Evolutionary conservation across 2,888 invertebrate genomes (phyloP).

Genomic region (Ectobius pallidus): DNA sequence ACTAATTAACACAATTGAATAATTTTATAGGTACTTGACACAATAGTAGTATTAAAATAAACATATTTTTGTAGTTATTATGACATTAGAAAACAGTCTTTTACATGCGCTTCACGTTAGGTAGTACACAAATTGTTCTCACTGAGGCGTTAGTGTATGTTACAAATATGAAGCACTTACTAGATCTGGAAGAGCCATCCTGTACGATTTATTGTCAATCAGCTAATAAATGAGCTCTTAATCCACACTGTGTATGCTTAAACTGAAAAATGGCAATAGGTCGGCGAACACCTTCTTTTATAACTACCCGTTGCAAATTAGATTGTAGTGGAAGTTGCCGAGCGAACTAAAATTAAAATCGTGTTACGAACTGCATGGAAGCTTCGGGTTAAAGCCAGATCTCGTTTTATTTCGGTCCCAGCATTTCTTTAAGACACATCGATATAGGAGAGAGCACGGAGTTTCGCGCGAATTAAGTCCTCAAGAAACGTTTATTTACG

Average conservation of each 20-base stretch:
- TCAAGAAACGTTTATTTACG: no score
- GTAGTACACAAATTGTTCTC: no score
- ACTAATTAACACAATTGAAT: no score
- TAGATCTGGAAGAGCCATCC: background rate
- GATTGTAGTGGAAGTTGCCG: background rate
- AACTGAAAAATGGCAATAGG: background rate
- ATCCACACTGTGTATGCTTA: background rate
- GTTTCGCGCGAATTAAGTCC: no score
- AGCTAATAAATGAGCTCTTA: background rate
- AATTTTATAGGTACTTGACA: no score
- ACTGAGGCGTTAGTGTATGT: no score
- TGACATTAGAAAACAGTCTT: no score
- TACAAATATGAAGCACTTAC: background rate
- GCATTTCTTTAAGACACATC: background rate
- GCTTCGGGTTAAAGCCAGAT: background rate
- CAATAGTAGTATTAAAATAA: no score
- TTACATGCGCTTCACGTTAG: no score
- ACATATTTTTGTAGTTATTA: no score
- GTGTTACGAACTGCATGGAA: constrained; percentile 5
- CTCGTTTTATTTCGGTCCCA: constrained; percentile 13
- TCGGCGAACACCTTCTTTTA: background rate
- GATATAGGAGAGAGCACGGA: background rate
- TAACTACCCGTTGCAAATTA: background rate
- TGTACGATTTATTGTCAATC: background rate
- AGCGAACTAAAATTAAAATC: constrained; percentile 18